A percentile compares a stretch with the other conserved stretches of the same genome.
These are phyloP conservation scores for Atta cephalotes DNA, from an alignment of 1,140 invertebrate species.

Conservation along the genomic window DNA sequence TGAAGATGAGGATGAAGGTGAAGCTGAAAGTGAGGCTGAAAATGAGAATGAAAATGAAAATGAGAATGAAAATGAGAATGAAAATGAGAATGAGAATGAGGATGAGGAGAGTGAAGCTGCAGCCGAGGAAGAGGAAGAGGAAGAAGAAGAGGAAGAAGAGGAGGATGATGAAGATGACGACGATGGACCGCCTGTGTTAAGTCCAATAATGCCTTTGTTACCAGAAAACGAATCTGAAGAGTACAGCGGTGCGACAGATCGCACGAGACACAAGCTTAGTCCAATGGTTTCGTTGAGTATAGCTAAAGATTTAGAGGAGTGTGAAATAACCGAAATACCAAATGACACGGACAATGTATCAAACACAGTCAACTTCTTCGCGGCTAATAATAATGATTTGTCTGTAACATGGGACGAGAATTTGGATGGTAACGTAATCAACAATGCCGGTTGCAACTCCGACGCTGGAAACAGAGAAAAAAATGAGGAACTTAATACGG, in stretches of 20 bases:
- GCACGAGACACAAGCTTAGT: slow-evolving; percentile 77
- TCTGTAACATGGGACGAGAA: slow-evolving; percentile 50
- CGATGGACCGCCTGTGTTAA: slow-evolving; percentile 83
- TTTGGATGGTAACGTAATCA: slow-evolving; percentile 25
- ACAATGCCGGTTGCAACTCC: slow-evolving; percentile 32
- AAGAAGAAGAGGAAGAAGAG: slow-evolving; percentile 40
- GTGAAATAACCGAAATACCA: slow-evolving; percentile 61
- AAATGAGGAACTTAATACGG: slow-evolving; percentile 58
- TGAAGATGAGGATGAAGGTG: slow-evolving; percentile 61
- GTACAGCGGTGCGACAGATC: slow-evolving; percentile 68
- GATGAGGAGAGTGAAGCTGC: background rate
- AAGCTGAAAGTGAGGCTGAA: slow-evolving; percentile 58
- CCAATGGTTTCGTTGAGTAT: slow-evolving; percentile 74
- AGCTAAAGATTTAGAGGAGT: slow-evolving; percentile 63
- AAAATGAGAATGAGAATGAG: slow-evolving; percentile 4
- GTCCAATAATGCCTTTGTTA: slow-evolving; percentile 81
- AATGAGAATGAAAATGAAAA: slow-evolving; percentile 45
- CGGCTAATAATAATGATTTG: slow-evolving; percentile 39
- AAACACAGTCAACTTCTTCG: slow-evolving; percentile 45
- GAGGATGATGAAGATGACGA: slow-evolving; percentile 75
- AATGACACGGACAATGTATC: slow-evolving; percentile 69
- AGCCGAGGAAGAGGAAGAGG: slow-evolving; percentile 68
- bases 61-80: too few relatives aligned
- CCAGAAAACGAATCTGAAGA: slow-evolving; percentile 66
- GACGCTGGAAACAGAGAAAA: slow-evolving; percentile 56